Base-by-base conservation (phyloP, 2,888 invertebrate genomes). In the Agrotis segetum region DNA sequence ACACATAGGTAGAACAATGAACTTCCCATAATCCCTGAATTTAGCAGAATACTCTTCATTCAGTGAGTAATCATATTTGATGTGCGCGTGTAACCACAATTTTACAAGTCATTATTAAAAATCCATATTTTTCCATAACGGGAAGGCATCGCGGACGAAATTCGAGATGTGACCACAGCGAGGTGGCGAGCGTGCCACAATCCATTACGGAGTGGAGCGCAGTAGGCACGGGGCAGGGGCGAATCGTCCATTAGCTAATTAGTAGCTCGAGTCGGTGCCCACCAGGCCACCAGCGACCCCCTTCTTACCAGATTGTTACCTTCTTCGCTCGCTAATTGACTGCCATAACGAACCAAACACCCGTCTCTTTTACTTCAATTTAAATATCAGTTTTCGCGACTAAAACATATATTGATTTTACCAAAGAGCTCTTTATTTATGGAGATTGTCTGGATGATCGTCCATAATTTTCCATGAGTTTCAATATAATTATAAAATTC, bases 221-320 rank as follows among this genome's bases (percentile, higher is more conserved):
- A 68, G 79, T 82, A 80, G 85, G 79, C 72, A 77, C 76, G 79
- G 82, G 82, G 84, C 79, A 81, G 84, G 77, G 87, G 87, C 88
- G 84, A 67, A 82, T 87, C 71, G 79, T 93, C 96, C 96, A 96
- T 96, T 96, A 96, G 92, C 92, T 96, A 96, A 96, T 96, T 96
- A 96, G 89, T 89, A 83, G 85, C 65, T 66, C 66, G 56, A n/a
- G 56, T 56, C 34, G 56, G 50, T 71, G 59, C 67, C 85, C 85
- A 85, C 85, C 88, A 88, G 63, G 59, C 85, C 85, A 86, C 85
- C 88, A 88, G 76, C 88, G 89, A 92, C 93, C 93, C 94, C 95
- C 94, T 95, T 94, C 94, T 92, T 92, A 85, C 92, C 94, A 95
- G 95, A 95, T 95, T 95, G 93, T 92, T 92, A 88, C 91, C 89